These are phyloP conservation scores for Ceratosolen solmsi DNA, from an alignment of 1,140 invertebrate species.

Conservation along the genomic window DNA sequence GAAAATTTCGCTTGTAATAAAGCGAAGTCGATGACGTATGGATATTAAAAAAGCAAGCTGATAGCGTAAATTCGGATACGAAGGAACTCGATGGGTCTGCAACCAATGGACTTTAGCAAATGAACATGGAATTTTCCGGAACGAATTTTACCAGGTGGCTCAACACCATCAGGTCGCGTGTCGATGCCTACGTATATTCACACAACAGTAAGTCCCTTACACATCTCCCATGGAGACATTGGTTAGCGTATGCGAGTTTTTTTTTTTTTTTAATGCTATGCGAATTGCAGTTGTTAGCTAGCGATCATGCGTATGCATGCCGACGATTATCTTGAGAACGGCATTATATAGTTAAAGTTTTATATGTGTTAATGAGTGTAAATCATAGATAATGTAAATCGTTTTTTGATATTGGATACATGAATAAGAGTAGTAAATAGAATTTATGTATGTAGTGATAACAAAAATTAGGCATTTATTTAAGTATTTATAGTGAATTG, in stretches of 20 bases:
- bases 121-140: conserved; percentile 51
- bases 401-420: too few species aligned
- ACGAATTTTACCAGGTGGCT: conserved; percentile 52
- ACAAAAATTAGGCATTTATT: too few species aligned
- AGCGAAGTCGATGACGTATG: not conserved
- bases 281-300: too few species aligned
- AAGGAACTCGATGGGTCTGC: not conserved
- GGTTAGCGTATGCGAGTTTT: not conserved
- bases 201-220: conserved; percentile 54
- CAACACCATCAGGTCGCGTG: conserved; percentile 50
- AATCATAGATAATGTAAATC: too few species aligned
- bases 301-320: too few species aligned
- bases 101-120: not conserved
- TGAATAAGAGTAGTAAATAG: too few species aligned
- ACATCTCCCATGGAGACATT: not conserved
- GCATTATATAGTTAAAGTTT: too few species aligned
- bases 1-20: not conserved
- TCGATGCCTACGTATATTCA: conserved; percentile 54
- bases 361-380: too few species aligned
- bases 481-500: too few species aligned
- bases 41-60: not conserved
- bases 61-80: not conserved
- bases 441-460: too few species aligned
- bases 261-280: too few species aligned
- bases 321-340: too few species aligned